Conservation (phyloP, 2,113 vertebrate genomes). For the Caretta caretta region DNA sequence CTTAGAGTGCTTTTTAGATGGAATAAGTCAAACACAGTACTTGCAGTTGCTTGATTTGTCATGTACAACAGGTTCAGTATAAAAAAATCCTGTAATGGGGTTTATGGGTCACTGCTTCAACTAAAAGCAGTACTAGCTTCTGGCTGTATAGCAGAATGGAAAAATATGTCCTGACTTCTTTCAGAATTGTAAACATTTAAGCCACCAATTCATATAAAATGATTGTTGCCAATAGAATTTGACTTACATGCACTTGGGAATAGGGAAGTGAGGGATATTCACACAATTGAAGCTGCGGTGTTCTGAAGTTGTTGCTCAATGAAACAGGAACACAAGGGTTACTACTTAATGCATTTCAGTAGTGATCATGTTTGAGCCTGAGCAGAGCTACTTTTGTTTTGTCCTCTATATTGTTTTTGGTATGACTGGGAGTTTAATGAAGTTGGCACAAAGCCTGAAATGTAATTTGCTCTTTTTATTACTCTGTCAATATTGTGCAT, state of each 20-base stretch:
- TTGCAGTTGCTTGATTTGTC: conserved; percentile 2
- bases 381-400: conserved; percentile 65
- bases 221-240: background rate
- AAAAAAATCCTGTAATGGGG: conserved; percentile 23
- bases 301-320: background rate
- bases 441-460: conserved; percentile 78
- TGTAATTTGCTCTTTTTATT: conserved; percentile 85
- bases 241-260: background rate
- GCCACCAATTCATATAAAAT: background rate
- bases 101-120: conserved; percentile 1
- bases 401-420: conserved; percentile 62
- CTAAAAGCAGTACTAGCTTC: conserved; percentile 13
- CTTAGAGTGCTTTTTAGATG: conserved; percentile 4
- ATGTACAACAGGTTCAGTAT: background rate
- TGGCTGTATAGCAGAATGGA: background rate
- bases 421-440: conserved; percentile 78
- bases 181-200: background rate
- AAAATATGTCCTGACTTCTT: background rate
- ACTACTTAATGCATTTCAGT: conserved; percentile 20
- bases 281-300: background rate
- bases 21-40: background rate
- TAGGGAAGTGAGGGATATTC: background rate
- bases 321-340: background rate
- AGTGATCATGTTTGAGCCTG: background rate
- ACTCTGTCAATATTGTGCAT: conserved; percentile 84